phyloP scores from a whole-genome alignment of 2,113 vertebrate genomes.

The Phodopus roborovskii region DNA sequence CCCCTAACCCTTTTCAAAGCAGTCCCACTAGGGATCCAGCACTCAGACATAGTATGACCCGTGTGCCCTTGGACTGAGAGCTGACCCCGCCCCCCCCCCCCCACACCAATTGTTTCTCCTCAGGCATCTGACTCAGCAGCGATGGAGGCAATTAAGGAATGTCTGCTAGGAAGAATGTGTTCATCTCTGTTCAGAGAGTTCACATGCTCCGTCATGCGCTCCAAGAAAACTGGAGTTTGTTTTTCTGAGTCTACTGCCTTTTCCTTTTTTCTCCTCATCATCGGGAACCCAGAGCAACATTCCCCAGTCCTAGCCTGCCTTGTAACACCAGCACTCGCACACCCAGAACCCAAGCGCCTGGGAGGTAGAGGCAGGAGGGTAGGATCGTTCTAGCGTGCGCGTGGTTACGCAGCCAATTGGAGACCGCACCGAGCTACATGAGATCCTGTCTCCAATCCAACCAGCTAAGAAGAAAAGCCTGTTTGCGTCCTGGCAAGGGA shows the following conservation, averaged over 20 bases:
- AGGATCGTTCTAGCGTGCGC: neutral
- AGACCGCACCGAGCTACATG: neutral
- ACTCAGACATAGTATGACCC: neutral
- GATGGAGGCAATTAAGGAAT: neutral
- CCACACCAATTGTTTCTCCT: neutral
- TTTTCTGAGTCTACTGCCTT: neutral
- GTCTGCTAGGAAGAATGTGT: neutral
- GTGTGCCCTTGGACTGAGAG: neutral
- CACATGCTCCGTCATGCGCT: neutral
- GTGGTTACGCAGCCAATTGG: neutral
- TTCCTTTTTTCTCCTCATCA: neutral
- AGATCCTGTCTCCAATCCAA: neutral
- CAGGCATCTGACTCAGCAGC: neutral
- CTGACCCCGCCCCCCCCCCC: neutral
- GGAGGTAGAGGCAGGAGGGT: neutral
- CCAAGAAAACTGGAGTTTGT: neutral
- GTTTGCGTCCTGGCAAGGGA: neutral
- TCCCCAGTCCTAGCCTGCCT: neutral
- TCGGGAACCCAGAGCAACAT: neutral
- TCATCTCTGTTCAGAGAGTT: neutral
- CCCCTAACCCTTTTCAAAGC: neutral
- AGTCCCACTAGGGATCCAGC: neutral
- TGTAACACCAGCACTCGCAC: neutral
- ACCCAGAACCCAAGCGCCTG: neutral
- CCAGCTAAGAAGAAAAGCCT: neutral